phyloP scores from a whole-genome alignment of 1,140 invertebrate genomes.

The Penaeus chinensis region DNA sequence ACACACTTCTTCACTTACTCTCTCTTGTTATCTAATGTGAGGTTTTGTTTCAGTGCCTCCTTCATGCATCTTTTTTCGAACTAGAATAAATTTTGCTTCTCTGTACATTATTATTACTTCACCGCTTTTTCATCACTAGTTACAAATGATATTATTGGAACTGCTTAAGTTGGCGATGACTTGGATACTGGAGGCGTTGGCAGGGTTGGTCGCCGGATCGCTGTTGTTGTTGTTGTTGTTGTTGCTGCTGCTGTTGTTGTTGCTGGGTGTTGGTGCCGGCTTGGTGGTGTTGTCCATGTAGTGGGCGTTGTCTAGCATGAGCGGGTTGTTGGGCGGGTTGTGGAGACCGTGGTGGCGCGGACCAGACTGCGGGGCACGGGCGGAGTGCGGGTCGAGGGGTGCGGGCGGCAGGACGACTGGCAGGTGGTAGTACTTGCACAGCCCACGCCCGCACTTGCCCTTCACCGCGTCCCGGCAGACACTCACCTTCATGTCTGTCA shows the following conservation, averaged over 20 bases:
- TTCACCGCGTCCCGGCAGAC: constrained; percentile 94
- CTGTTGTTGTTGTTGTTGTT: constrained; percentile 3
- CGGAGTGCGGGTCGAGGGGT: constrained; percentile 65
- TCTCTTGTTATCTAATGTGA: neutral
- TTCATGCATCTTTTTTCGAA: neutral
- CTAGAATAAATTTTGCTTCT: neutral
- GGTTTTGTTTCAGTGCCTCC: constrained; percentile 1
- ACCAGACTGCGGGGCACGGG: constrained; percentile 62
- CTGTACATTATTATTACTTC: neutral
- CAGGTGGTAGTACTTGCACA: constrained; percentile 95
- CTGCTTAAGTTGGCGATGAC: constrained; percentile 47
- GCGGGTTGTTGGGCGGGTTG: constrained; percentile 52
- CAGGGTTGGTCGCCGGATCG: neutral
- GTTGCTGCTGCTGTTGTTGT: constrained; percentile 34
- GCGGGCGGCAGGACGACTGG: constrained; percentile 84
- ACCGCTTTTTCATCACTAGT: constrained; percentile 21
- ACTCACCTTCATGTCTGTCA: constrained; percentile 90
- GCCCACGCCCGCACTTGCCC: constrained; percentile 86
- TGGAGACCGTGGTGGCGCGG: constrained; percentile 56
- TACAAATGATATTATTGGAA: constrained; percentile 55
- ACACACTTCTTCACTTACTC: constrained; percentile 13
- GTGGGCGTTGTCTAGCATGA: constrained; percentile 49
- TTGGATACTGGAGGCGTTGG: constrained; percentile 40
- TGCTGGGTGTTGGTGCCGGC: constrained; percentile 41
- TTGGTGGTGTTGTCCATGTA: constrained; percentile 68